Evolutionary conservation across 2,113 vertebrate genomes (phyloP), one percentile per base, ranked within the genome.

Genomic region (Pontoporia blainvillei): DNA sequence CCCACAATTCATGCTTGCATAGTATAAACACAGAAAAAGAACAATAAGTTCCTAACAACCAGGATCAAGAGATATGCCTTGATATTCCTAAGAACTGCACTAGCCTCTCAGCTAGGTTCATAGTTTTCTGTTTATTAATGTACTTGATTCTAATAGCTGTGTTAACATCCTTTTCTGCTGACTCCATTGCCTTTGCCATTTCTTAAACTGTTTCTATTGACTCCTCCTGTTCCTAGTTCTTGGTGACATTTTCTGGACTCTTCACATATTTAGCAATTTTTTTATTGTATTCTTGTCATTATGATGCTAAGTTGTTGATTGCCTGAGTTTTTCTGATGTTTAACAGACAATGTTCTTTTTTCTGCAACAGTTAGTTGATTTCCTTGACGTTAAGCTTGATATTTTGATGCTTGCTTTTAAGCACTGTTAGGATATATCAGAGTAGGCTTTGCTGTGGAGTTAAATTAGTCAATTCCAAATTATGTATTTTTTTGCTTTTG

Each of bases 181-280:
- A 93, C 52, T 23, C 15, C 27, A 66, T 44, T 31, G 7, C 72
- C 31, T 84, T 71, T 34, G 18, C 13, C 36, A 95, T 66, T 91
- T 87, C 64, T 44, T 4, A 93, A 11, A 17, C 21, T 49, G 1
- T 91, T 83, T 78, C 69, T 61, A 1, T 61, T 62, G 3, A 87
- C 18, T 83, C 20, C n/a, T 78, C 85, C 59, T 83, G 3, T 72
- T 79, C 12, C 46, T 84, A 61, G 8, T 44, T 72, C 79, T 46
- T 39, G 12, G 69, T 78, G 18, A 39, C n/a, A 36, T 36, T 75
- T 86, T 79, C 17, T 25, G 52, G 11, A 2, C 75, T 61, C 8
- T 84, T 93, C 89, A 85, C 8, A 67, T 62, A 52, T 27, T 59
- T 89, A 64, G 7, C 39, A 64, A 79, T 59, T 59, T 86, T 81